A percentile compares a stretch with the other conserved stretches of the same genome.
Conservation (phyloP, 2,888 invertebrate species). For the Eumerus sabulonum region DNA sequence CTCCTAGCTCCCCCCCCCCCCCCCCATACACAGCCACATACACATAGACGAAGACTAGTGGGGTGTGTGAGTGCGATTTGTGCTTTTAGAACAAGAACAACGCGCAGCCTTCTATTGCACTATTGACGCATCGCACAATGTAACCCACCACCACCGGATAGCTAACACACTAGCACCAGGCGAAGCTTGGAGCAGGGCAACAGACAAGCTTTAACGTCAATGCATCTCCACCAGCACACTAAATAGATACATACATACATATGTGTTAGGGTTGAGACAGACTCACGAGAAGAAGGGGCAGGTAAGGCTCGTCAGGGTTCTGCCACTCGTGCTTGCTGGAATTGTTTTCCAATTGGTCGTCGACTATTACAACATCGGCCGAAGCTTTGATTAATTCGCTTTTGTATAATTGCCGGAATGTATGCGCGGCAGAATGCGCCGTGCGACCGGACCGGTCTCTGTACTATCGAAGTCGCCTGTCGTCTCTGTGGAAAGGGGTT, state of each 20-base stretch:
- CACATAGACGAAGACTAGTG: neutral
- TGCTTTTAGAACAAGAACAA: constrained; percentile 48
- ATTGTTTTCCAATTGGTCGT: constrained; percentile 4
- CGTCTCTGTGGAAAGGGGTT: constrained; percentile 21
- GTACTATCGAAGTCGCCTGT: no score
- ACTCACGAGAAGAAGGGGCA: no score
- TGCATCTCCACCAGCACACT: constrained; percentile 11
- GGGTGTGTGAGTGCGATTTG: neutral
- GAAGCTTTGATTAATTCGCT: constrained; percentile 49
- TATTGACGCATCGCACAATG: constrained; percentile 27
- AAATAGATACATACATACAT: no score
- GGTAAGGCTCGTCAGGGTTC: no score
- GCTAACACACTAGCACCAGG: no score
- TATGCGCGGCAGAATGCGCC: constrained; percentile 10
- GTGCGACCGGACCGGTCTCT: neutral
- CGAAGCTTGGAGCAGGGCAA: no score
- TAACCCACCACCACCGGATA: neutral
- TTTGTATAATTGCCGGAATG: constrained; percentile 24
- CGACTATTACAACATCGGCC: constrained; percentile 60
- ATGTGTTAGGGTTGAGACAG: no score
- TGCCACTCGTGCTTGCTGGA: constrained; percentile 2
- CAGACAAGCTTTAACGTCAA: constrained; percentile 37
- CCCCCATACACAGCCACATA: constrained; percentile 19
- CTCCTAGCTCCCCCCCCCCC: constrained; percentile 9
- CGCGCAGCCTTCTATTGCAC: constrained; percentile 59